Evolutionary conservation across 2,113 vertebrate species (phyloP).

Genomic region (Tamias sibiricus): DNA sequence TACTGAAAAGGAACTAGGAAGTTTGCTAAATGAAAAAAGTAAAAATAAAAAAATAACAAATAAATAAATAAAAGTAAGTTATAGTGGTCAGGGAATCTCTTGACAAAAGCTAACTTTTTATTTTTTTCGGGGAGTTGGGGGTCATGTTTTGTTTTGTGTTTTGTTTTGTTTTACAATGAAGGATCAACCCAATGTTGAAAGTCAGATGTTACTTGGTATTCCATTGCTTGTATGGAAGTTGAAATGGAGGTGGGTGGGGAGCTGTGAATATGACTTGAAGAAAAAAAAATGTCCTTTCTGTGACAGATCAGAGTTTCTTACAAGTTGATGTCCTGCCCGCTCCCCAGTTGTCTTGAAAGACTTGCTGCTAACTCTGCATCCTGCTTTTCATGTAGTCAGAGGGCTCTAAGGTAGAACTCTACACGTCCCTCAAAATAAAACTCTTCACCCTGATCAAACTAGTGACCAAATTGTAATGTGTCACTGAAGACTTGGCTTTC

Average conservation of each 20-base stretch:
- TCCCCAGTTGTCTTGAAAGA: constrained; percentile 85
- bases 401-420: constrained; percentile 82
- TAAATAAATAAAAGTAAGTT: constrained; percentile 53
- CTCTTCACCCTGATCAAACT: constrained; percentile 52
- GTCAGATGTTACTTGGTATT: constrained; percentile 60
- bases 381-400: constrained; percentile 86
- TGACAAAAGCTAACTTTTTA: constrained; percentile 63
- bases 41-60: neutral
- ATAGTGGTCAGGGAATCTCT: constrained; percentile 78
- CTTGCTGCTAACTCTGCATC: constrained; percentile 88
- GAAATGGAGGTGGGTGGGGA: constrained; percentile 61
- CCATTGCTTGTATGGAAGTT: constrained; percentile 1
- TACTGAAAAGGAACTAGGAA: constrained; percentile 85
- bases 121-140: neutral
- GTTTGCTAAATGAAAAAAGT: constrained; percentile 73
- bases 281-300: constrained; percentile 64
- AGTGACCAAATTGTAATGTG: constrained; percentile 45
- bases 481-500: constrained; percentile 59
- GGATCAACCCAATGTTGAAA: constrained; percentile 75
- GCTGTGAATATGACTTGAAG: constrained; percentile 77
- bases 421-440: neutral
- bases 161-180: constrained; percentile 76
- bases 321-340: constrained; percentile 82
- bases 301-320: constrained; percentile 83
- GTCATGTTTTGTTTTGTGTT: neutral